Percentiles rank a stretch among this genome's conserved stretches.
These are phyloP conservation scores for Homalodisca vitripennis DNA, from an alignment of 1,140 invertebrate genomes.

Conservation along the genomic window DNA sequence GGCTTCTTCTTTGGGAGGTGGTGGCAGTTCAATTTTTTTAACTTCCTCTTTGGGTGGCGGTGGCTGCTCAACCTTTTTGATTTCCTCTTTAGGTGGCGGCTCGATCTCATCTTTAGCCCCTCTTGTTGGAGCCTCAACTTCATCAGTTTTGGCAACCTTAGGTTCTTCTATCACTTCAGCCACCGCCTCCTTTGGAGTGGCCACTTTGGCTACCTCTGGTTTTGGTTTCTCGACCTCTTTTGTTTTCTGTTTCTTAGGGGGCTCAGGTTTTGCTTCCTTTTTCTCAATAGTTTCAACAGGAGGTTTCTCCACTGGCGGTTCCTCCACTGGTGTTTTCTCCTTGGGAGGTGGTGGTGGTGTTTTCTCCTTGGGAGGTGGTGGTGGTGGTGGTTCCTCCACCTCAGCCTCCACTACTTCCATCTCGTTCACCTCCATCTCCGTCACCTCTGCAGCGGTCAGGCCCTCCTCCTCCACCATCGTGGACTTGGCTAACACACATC, in stretches of 20 bases:
- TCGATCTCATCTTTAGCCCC: background rate
- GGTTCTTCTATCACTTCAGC: slow-evolving; percentile 43
- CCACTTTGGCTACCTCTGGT: background rate
- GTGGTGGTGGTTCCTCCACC: background rate
- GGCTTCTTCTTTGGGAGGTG: no score
- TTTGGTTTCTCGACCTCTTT: slow-evolving; percentile 21
- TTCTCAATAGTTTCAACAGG: slow-evolving; percentile 11
- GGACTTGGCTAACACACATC: slow-evolving; percentile 30
- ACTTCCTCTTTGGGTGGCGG: background rate
- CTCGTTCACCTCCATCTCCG: background rate
- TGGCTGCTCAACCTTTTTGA: background rate
- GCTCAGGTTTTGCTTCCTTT: background rate
- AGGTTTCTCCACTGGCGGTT: slow-evolving; percentile 49
- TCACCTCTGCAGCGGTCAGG: background rate
- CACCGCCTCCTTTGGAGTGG: slow-evolving; percentile 38
- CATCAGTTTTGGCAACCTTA: slow-evolving; percentile 45
- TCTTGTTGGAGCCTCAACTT: slow-evolving; percentile 32
- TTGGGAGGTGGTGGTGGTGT: background rate
- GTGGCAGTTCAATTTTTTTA: background rate
- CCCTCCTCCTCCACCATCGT: background rate
- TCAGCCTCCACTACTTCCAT: background rate
- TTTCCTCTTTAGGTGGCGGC: background rate
- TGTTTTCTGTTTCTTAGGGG: slow-evolving; percentile 13
- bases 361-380: slow-evolving; percentile 12
- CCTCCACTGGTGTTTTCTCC: slow-evolving; percentile 48